Base-by-base conservation (phyloP, 2,797 vertebrate genomes). In the Danio choprae region DNA sequence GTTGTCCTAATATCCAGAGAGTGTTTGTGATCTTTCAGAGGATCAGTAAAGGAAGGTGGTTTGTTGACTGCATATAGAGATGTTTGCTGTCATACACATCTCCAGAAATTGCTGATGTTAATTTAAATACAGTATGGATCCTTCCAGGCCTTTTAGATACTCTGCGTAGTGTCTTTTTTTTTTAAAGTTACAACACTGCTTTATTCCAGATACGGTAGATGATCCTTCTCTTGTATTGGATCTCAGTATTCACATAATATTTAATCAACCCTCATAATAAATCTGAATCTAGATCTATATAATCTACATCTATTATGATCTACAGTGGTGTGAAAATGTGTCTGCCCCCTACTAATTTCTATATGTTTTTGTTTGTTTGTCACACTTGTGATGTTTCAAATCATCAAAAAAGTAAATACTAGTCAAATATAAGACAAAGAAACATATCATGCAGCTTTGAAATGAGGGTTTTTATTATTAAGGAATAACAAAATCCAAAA, bases 1-100 rank as follows among this genome's bases (percentile, higher is more conserved):
- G 20, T 59, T 40, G 10, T 67, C 40, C 50, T 67, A 77, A 77
- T 67, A 77, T 20, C 50, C 5, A 18, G 41, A 48, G 38, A 56
- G 75, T 56, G 62, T 68, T 40, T 20, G 63, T 43, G 53, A 58
- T 68, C 53, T 44, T 77, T 58, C 11, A 36, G 16, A 38, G 16
- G 53, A 13, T 77, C 63, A 40, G 11, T 36, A 7, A 46, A 20
- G 12, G 64, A 46, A 48, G 50, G 41, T 43, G 12, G 29, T 29
- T 59, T 63, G 11, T 46, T 40, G 44, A 40, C 16, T 69, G 53
- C 41, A 44, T 65, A n/a, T 43, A 65, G n/a, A 63, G 29, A 62
- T 36, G n/a, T 51, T 51, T 40, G 20, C 38, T 55, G 50, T 53
- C 46, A 64, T 63, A 9, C 38, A 7, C 10, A 18, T 56, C 51